Conservation (phyloP, 2,113 vertebrate species). For the Phodopus roborovskii region DNA sequence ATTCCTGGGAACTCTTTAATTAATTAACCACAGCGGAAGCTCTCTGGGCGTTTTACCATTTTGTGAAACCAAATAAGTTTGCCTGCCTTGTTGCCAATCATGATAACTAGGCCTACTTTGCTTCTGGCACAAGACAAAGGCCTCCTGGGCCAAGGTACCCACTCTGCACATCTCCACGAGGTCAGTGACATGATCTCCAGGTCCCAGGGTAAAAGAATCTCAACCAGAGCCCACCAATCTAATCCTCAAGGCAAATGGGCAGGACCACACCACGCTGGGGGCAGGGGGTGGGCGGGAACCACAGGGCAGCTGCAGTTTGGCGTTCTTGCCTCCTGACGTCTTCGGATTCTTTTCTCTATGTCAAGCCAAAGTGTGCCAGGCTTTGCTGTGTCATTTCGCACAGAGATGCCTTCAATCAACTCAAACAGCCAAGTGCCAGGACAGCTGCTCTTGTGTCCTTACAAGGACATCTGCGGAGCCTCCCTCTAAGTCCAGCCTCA, state of each 20-base stretch:
- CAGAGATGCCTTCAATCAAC: background rate
- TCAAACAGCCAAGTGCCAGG: background rate
- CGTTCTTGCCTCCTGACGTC: conserved; percentile 25
- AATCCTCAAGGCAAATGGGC: background rate
- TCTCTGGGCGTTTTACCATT: background rate
- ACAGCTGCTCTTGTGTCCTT: background rate
- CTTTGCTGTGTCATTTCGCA: background rate
- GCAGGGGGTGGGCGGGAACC: background rate
- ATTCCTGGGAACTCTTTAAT: background rate
- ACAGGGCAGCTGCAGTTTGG: rapidly evolving
- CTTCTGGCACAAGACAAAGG: background rate
- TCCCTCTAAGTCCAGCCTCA: background rate
- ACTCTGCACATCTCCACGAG: background rate
- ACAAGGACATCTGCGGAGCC: background rate
- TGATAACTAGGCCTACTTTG: background rate
- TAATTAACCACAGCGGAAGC: background rate
- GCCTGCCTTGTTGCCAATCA: background rate
- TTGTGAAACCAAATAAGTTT: background rate
- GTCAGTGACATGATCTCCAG: too few relatives aligned
- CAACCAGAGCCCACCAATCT: background rate
- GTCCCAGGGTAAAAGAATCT: background rate
- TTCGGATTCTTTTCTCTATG: background rate
- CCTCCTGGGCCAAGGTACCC: background rate
- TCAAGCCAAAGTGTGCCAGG: conserved; percentile 1
- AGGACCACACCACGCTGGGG: rapidly evolving